These are phyloP conservation scores for Antechinus stuartii DNA, from an alignment of 2,113 vertebrate species.

Conservation along the genomic window DNA sequence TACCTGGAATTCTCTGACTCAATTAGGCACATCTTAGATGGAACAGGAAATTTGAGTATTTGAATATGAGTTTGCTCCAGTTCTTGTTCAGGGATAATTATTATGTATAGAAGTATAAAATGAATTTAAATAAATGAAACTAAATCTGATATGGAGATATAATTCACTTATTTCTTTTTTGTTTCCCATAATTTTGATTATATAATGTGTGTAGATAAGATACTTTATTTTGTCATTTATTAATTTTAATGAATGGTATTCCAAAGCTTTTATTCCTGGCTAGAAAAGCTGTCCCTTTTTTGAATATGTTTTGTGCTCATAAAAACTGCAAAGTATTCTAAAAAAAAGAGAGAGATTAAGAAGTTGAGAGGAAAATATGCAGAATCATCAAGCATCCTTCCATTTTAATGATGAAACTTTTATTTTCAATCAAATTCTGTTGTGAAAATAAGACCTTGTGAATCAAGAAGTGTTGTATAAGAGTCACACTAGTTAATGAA, in stretches of 20 bases:
- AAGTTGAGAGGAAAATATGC: neutral
- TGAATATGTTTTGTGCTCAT: neutral
- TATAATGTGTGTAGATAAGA: neutral
- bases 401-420: neutral
- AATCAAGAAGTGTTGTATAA: neutral
- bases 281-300: neutral
- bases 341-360: neutral
- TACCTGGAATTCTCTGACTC: neutral
- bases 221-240: neutral
- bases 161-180: neutral
- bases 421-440: neutral
- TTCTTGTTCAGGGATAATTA: neutral
- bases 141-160: neutral
- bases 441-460: neutral
- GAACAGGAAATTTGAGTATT: neutral
- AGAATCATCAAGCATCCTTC: neutral
- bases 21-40: neutral
- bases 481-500: neutral
- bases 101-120: neutral
- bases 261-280: neutral
- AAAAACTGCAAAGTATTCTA: neutral
- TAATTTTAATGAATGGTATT: neutral
- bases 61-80: neutral
- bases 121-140: neutral
- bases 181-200: neutral